Percentiles rank a stretch among this genome's conserved stretches.
Evolutionary conservation across 2,113 vertebrate genomes (phyloP).

Genomic region (Prolemur simus): DNA sequence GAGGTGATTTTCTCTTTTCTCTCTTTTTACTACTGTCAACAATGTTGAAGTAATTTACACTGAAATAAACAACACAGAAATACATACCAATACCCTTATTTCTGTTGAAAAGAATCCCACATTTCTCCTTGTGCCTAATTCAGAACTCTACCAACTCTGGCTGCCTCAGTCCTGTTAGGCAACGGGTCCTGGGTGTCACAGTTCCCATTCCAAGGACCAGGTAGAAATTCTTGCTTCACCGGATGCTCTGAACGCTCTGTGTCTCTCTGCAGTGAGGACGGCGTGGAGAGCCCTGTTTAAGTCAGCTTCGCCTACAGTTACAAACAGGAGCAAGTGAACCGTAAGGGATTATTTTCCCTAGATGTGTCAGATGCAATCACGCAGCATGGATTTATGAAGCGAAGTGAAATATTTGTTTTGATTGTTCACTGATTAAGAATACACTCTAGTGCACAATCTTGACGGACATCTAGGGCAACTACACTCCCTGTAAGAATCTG

Average conservation of each 20-base stretch:
- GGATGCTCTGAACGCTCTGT: not conserved
- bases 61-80: not conserved
- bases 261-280: not conserved
- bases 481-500: conserved; percentile 58
- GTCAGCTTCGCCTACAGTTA: not conserved
- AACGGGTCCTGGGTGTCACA: not conserved
- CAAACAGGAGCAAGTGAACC: conserved; percentile 66
- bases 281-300: not conserved
- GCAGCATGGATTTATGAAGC: conserved; percentile 54
- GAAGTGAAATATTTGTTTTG: conserved; percentile 78
- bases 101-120: not conserved
- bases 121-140: not conserved
- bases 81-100: not conserved
- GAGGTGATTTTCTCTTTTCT: not conserved
- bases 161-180: not conserved
- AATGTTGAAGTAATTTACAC: not conserved
- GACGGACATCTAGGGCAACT: conserved; percentile 69
- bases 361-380: conserved; percentile 74
- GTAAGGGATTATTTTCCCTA: conserved; percentile 62
- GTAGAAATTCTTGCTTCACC: not conserved
- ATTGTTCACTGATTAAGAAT: conserved; percentile 73
- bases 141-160: not conserved
- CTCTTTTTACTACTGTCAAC: not conserved
- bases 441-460: conserved; percentile 72
- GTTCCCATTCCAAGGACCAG: not conserved